Percentiles rank a stretch among this genome's conserved stretches.
Conservation (phyloP, 2,797 vertebrate genomes). For the Vireo griseus region DNA sequence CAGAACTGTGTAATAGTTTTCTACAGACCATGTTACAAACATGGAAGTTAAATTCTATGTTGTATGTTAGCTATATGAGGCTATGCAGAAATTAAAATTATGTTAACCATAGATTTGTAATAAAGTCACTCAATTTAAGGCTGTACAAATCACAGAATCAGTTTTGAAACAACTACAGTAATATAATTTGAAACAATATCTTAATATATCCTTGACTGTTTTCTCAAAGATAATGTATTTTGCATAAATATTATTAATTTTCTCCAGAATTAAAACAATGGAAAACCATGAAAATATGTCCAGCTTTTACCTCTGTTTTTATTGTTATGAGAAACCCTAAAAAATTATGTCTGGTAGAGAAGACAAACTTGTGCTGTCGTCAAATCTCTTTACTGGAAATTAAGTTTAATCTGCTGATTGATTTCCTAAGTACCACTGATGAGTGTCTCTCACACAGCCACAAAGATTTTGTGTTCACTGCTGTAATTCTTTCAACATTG, state of each 20-base stretch:
- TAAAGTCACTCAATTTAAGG: neutral
- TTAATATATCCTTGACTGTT: neutral
- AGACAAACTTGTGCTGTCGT: neutral
- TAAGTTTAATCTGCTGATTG: neutral
- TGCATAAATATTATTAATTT: neutral
- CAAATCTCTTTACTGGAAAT: neutral
- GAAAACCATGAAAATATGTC: neutral
- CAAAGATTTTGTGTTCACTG: neutral
- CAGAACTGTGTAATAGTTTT: neutral
- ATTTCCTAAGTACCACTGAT: neutral
- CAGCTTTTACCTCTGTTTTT: neutral
- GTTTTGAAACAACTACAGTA: neutral
- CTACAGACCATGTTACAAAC: neutral
- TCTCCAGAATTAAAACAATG: neutral
- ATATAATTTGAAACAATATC: neutral
- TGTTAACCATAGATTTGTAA: neutral
- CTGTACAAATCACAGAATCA: neutral
- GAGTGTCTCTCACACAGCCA: neutral
- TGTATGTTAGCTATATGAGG: neutral
- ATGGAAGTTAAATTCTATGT: neutral
- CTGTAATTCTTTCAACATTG: accelerated
- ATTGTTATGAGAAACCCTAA: neutral
- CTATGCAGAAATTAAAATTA: neutral
- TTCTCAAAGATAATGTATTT: neutral
- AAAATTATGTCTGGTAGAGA: neutral